Base-by-base conservation (phyloP, 2,888 invertebrate genomes). In the Drosophila testacea region DNA sequence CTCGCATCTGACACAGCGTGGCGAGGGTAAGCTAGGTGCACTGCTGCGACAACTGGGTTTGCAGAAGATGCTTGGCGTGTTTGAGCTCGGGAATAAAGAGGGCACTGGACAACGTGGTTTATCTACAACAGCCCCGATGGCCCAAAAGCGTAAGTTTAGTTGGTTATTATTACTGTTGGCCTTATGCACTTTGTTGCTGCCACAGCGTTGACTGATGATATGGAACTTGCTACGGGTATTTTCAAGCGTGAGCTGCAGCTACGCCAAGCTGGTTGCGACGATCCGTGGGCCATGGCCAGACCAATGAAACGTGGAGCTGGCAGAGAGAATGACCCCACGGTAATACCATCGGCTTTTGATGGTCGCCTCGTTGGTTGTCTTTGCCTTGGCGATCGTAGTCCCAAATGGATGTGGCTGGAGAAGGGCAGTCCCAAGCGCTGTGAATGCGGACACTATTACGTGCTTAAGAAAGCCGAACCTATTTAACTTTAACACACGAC, bases 361-460 rank as follows among this genome's bases (percentile, higher is more conserved):
- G 96, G 96, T 47, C 96, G 99, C 83, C 94, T 99, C 71, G 95
- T 99, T 74, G 99, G 99, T 61, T 99, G 99, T 92, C 94, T 98
- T 91, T 99, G 99, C 92, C 97, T 98, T 92, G 98, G 97, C 91
- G 98, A 99, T 91, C 95, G 97, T 16, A 93, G 94, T 65, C 95
- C 98, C 77, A 96, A 96, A 90, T 99, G 98, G 97, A 97, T 99
- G 96, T 98, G 98, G 96, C 93, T 99, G 82, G 96, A 98, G 92
- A 94, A 96, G 93, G 98, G 96, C 28, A 95, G 95, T 77, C 96
- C 97, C 54, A 96, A 96, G 90, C 95, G 98, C 81, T 99, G 99
- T 92, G 97, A 97, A 90, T 99, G 99, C 92, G 99, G 99, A 48
- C 95, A 98, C 92, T 98, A 97, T 97, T 99, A 97, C 94, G 97